Base-by-base conservation (phyloP, 2,113 vertebrate species). In the Zosterops pallidus region DNA sequence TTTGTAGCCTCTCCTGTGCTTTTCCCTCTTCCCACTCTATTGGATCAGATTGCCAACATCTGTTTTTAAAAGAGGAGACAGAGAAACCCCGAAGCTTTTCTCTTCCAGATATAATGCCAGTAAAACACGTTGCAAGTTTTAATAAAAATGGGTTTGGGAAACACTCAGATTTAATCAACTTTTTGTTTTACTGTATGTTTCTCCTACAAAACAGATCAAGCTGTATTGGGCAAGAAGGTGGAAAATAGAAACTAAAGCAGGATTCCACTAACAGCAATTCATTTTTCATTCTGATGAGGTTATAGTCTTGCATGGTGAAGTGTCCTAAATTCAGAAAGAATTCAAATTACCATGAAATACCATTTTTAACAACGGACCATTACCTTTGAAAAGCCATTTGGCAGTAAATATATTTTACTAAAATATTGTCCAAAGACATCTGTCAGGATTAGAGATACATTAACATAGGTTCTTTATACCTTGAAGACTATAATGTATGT, bases 351-450 rank as follows among this genome's bases (percentile, higher is more conserved):
- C 39, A 47, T 56, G 71, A 94, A 75, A 85, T 77, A 80, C 26
- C 13, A 50, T 83, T 95, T 90, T 83, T 41, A 86, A 92, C 55
- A 90, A 86, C 2, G 52, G 78, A 49, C 18, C 50, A 76, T 95
- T 95, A 93, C 81, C 67, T 94, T 80, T 71, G 55, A 83, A 90
- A 83, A 88, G 26, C 47, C 47, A 67, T 85, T 91, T 92, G 57
- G 24, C 63, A 86, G 64, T 93, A 88, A 92, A 92, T 90, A 37
- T 49, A 75, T 91, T 86, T 94, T 47, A 86, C 64, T 93, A 74
- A 94, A 93, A 85, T 83, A 77, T 59, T 80, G 39, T 86, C 56
- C 25, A 44, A 31, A 94, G 55, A 80, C 39, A 89, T 77, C 47
- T 77, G 49, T 91, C 82, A 96, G 79, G 47, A 83, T 70, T 89